These are phyloP conservation scores for Cheilosia vernalis DNA, from an alignment of 2,888 invertebrate genomes.

Conservation along the genomic window DNA sequence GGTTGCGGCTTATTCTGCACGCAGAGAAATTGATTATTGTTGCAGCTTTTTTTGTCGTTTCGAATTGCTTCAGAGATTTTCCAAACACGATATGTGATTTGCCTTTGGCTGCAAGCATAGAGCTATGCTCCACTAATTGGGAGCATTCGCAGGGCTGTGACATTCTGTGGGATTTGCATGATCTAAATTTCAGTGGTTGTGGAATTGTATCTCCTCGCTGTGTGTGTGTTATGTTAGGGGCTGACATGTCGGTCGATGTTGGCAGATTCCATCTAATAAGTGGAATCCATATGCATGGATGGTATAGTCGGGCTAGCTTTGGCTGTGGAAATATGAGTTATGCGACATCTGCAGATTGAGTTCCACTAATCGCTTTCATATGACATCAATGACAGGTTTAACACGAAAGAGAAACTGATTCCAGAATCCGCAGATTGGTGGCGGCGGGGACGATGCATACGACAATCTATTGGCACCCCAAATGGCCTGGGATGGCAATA, in stretches of 20 bases:
- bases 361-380: constrained; percentile 60
- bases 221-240: not conserved
- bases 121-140: constrained; percentile 39
- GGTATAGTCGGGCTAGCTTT: constrained; percentile 3
- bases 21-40: constrained; percentile 46
- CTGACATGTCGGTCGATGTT: not conserved
- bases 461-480: constrained; percentile 59
- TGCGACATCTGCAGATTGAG: constrained; percentile 39
- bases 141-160: constrained; percentile 11
- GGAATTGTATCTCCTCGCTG: constrained; percentile 5
- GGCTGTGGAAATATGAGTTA: constrained; percentile 29
- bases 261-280: not conserved
- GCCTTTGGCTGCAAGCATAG: not conserved
- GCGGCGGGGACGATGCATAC: constrained; percentile 26
- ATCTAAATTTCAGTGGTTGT: constrained; percentile 26
- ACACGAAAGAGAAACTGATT: constrained; percentile 12
- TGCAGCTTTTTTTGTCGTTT: constrained; percentile 28
- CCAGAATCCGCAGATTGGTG: constrained; percentile 19
- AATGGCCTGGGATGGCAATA: constrained; percentile 6
- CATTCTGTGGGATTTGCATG: constrained; percentile 34
- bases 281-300: constrained; percentile 9
- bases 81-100: constrained; percentile 25
- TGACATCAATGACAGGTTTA: constrained; percentile 52
- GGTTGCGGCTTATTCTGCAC: constrained; percentile 34
- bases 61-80: constrained; percentile 19